These are phyloP conservation scores for Cathartes aura DNA, from an alignment of 2,113 vertebrate species.

Conservation along the genomic window DNA sequence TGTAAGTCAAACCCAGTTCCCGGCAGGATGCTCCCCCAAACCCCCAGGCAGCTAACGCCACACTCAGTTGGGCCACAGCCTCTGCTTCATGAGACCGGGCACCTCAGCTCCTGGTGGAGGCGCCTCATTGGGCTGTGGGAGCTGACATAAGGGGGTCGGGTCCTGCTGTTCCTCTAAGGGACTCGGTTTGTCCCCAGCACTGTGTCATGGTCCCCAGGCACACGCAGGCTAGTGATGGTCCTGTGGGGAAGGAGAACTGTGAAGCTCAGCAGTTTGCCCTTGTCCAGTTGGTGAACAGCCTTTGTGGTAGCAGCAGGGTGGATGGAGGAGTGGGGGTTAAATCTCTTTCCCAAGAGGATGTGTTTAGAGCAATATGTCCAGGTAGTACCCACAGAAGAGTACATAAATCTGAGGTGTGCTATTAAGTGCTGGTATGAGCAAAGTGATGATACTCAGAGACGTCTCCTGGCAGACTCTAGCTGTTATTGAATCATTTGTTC, in stretches of 20 bases:
- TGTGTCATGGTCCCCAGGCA: background rate
- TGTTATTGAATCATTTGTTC: background rate
- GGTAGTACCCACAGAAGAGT: background rate
- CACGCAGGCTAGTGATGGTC: background rate
- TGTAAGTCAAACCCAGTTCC: conserved; percentile 50
- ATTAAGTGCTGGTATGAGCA: background rate
- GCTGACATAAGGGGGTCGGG: background rate
- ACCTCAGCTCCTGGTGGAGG: background rate
- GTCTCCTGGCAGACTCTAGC: background rate
- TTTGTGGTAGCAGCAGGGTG: background rate
- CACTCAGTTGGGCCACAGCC: background rate
- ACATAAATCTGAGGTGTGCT: background rate
- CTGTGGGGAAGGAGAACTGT: background rate
- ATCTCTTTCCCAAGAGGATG: background rate
- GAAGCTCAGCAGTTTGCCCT: background rate
- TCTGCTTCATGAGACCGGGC: background rate
- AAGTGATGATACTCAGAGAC: background rate
- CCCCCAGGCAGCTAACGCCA: background rate
- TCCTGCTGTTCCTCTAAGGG: background rate
- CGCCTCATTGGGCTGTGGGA: background rate
- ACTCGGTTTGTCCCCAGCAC: background rate
- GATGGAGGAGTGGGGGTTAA: background rate
- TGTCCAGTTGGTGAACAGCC: background rate
- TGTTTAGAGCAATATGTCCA: background rate
- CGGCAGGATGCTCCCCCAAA: background rate